A percentile compares a stretch with the other conserved stretches of the same genome.
phyloP scores from a whole-genome alignment of 2,888 invertebrate species.

The Orthonychiurus folsomi region DNA sequence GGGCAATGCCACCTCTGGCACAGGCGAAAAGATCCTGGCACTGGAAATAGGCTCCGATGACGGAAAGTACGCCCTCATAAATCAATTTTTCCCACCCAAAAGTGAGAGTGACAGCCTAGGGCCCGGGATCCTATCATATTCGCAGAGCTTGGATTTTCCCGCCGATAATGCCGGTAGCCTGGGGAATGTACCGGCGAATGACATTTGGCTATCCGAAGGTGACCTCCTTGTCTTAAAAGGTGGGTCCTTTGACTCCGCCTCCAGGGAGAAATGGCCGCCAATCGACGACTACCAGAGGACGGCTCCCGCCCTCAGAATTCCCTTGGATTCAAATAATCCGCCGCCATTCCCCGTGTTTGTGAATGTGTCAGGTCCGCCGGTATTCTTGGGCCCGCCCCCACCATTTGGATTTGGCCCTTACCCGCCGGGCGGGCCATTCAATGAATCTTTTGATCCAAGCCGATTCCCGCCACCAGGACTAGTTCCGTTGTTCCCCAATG shows the following conservation, averaged over 20 bases:
- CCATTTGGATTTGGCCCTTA: constrained; percentile 56
- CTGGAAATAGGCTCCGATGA: constrained; percentile 49
- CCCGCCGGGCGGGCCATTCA: constrained; percentile 39
- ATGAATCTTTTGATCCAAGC: constrained; percentile 38
- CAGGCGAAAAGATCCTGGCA: constrained; percentile 39
- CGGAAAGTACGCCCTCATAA: constrained; percentile 80
- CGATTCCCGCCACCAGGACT: constrained; percentile 37
- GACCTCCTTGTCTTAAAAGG: constrained; percentile 74
- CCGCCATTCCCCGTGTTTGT: constrained; percentile 90
- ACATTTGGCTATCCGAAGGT: constrained; percentile 84
- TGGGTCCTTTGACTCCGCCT: constrained; percentile 48
- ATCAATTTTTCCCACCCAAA: constrained; percentile 58
- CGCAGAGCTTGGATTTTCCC: constrained; percentile 68
- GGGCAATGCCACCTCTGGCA: constrained; percentile 17
- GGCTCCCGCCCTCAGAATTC: constrained; percentile 69
- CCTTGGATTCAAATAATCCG: constrained; percentile 65
- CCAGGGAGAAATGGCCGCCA: constrained; percentile 59
- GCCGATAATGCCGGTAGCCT: constrained; percentile 68
- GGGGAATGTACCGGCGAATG: constrained; percentile 72
- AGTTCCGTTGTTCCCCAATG: constrained; percentile 37
- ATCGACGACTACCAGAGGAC: constrained; percentile 71
- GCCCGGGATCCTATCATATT: constrained; percentile 74
- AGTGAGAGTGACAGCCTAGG: constrained; percentile 50
- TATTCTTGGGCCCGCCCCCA: constrained; percentile 68
- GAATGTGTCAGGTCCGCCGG: constrained; percentile 72